phyloP scores from a whole-genome alignment of 2,797 vertebrate genomes.

The Synaphobranchus kaupii region DNA sequence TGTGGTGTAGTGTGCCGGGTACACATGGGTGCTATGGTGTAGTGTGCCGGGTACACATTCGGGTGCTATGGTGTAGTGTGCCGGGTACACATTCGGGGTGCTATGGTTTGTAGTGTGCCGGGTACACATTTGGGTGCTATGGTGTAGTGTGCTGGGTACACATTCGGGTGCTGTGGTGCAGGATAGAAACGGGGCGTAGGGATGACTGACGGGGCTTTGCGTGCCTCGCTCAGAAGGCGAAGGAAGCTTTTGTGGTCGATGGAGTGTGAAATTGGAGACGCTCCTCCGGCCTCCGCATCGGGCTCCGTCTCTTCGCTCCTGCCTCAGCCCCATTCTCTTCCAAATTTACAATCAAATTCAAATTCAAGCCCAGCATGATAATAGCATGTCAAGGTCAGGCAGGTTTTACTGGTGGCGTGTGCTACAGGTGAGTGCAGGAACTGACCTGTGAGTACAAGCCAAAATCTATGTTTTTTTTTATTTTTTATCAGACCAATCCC shows the following conservation, averaged over 20 bases:
- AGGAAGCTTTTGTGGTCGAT: constrained; percentile 51
- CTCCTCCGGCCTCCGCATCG: constrained; percentile 40
- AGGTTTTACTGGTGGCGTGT: background rate
- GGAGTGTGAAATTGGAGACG: constrained; percentile 76
- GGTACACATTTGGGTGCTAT: too few species aligned
- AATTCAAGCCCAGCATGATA: constrained; percentile 46
- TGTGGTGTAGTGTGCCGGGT: background rate
- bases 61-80: background rate
- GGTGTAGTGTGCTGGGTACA: background rate
- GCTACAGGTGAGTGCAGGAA: background rate
- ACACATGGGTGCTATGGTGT: background rate
- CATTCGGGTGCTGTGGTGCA: background rate
- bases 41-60: background rate
- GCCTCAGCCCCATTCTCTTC: constrained; percentile 19
- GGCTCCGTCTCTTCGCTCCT: constrained; percentile 45
- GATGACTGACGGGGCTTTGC: constrained; percentile 56
- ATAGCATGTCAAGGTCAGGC: constrained; percentile 45
- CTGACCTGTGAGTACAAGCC: background rate
- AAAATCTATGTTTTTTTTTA: background rate
- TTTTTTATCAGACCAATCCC: background rate
- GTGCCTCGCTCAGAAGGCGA: constrained; percentile 39
- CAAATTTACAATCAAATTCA: constrained; percentile 51
- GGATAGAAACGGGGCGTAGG: constrained; percentile 19
- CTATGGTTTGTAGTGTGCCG: background rate
- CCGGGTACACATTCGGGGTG: background rate